These are phyloP conservation scores for Rhinophrynus dorsalis DNA, from an alignment of 2,797 vertebrate species.

Conservation along the genomic window DNA sequence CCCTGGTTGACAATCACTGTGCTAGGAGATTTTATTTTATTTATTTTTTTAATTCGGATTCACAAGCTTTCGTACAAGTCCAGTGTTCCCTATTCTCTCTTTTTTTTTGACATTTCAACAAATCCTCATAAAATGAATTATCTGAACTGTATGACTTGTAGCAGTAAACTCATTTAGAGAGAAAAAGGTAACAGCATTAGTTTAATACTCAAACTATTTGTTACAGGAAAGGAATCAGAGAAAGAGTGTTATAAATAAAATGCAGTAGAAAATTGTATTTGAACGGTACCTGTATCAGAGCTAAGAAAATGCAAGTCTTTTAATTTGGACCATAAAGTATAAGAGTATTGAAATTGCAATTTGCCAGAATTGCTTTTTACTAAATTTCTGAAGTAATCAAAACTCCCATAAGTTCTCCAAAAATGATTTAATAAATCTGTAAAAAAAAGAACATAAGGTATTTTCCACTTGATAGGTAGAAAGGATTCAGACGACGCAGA, in stretches of 20 bases:
- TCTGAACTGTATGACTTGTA: conserved; percentile 34
- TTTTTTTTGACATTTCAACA: conserved; percentile 38
- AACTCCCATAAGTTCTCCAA: conserved; percentile 34
- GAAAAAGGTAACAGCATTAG: conserved; percentile 14
- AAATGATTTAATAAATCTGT: conserved; percentile 41
- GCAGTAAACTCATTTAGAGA: conserved; percentile 21
- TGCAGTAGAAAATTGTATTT: conserved; percentile 22
- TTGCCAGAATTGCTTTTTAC: conserved; percentile 25
- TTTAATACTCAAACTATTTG: conserved; percentile 44
- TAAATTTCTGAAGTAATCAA: conserved; percentile 41
- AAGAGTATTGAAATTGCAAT: conserved; percentile 2
- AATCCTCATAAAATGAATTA: conserved; percentile 36
- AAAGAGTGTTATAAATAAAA: conserved; percentile 33
- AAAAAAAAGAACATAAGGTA: conserved; percentile 41
- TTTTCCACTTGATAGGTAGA: conserved; percentile 41
- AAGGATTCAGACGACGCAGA: background rate
- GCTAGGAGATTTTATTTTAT: no score
- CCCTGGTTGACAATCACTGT: no score
- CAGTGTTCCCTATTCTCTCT: conserved; percentile 12
- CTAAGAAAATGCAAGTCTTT: conserved; percentile 15
- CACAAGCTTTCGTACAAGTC: conserved; percentile 6
- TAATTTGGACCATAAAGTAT: conserved; percentile 43
- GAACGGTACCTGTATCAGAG: background rate
- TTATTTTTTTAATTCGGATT: conserved; percentile 14
- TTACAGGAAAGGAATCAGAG: conserved; percentile 23